Evolutionary conservation across 2,888 invertebrate genomes (phyloP).

Genomic region (Herminia tarsipennalis): DNA sequence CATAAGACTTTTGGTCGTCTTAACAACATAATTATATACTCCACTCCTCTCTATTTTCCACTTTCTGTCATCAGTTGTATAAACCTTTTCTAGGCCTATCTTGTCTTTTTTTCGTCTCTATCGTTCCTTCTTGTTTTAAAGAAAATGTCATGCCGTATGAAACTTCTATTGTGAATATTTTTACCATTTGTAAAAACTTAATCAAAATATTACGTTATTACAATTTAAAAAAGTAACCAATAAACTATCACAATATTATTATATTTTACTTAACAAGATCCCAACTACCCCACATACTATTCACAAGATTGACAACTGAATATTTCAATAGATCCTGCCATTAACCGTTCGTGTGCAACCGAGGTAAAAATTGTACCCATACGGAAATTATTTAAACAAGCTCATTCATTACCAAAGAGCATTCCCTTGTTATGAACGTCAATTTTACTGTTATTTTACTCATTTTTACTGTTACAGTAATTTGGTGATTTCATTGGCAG

Average conservation of each 20-base stretch:
- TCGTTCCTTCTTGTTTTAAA: too few species aligned
- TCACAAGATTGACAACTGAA: constrained; percentile 31
- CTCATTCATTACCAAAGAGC: constrained; percentile 65
- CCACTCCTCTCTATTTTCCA: too few species aligned
- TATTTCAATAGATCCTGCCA: constrained; percentile 42
- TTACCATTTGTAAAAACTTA: too few species aligned
- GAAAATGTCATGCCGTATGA: too few species aligned
- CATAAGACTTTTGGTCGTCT: too few species aligned
- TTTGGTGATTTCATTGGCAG: constrained; percentile 52
- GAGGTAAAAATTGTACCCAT: constrained; percentile 39
- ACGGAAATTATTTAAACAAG: constrained; percentile 54
- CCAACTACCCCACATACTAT: constrained; percentile 9
- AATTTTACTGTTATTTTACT: constrained; percentile 31
- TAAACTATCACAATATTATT: constrained; percentile 14
- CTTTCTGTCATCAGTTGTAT: too few species aligned
- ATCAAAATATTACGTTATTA: neutral
- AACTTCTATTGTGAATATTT: too few species aligned
- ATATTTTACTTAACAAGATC: constrained; percentile 12
- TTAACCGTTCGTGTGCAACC: constrained; percentile 46
- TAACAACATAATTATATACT: too few species aligned
- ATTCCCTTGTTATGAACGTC: constrained; percentile 56
- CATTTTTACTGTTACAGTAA: constrained; percentile 42
- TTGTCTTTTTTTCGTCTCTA: too few species aligned
- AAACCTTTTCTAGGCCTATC: too few species aligned
- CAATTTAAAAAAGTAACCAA: neutral